Evolutionary conservation across 2,888 invertebrate species (phyloP).

Genomic region (Drosophila recens): DNA sequence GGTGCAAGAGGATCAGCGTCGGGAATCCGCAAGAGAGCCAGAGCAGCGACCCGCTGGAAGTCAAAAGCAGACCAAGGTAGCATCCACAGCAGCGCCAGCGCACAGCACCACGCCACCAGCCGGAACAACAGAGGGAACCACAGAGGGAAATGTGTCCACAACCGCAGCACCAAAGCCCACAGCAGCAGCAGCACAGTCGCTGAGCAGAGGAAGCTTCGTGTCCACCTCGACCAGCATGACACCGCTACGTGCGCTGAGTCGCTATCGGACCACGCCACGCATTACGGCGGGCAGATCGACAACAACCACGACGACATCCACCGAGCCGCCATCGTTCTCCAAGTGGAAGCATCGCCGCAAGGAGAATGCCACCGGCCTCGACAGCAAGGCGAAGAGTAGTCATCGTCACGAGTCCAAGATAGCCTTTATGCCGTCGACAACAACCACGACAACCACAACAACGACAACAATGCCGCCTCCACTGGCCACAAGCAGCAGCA

Average conservation of each 20-base stretch:
- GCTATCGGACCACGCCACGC: conserved; percentile 62
- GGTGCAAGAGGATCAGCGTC: conserved; percentile 73
- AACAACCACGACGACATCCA: conserved; percentile 62
- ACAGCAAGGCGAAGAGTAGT: conserved; percentile 65
- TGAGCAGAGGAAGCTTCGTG: conserved; percentile 54
- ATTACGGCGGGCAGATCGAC: conserved; percentile 63
- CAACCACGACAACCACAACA: conserved; percentile 4
- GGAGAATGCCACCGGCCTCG: conserved; percentile 41
- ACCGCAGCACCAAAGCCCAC: conserved; percentile 16
- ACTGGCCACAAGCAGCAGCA: not conserved
- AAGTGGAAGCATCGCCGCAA: conserved; percentile 84
- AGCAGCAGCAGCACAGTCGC: conserved; percentile 12
- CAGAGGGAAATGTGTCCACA: conserved; percentile 9
- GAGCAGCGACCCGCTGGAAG: conserved; percentile 47
- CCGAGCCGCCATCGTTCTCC: conserved; percentile 76
- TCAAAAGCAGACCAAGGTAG: conserved; percentile 40
- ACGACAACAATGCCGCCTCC: not conserved
- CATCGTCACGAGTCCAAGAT: conserved; percentile 63
- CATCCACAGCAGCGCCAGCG: conserved; percentile 34
- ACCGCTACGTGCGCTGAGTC: conserved; percentile 70
- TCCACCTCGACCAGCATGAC: conserved; percentile 72
- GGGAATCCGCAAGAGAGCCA: conserved; percentile 72
- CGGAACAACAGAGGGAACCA: conserved; percentile 10
- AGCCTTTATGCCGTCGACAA: conserved; percentile 14
- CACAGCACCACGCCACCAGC: conserved; percentile 23